Evolutionary conservation across 2,797 vertebrate species (phyloP), one percentile per base, ranked within the genome.

Genomic region (Toxotes lorentzi): DNA sequence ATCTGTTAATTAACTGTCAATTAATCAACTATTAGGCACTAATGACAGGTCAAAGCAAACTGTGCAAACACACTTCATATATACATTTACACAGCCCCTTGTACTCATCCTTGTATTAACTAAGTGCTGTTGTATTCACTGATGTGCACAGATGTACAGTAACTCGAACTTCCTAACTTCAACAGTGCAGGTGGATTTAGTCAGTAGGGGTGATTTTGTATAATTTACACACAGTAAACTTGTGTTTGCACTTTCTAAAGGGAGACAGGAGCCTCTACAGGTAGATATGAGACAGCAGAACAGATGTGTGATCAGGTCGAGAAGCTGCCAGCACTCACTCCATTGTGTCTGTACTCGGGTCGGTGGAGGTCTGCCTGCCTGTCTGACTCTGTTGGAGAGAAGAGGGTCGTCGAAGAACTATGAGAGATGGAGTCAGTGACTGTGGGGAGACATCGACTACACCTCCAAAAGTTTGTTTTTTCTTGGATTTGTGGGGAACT

Each of bases 361-460:
- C 62, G 90, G 79, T 85, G 85, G 91, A 92, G 88, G 91, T 91
- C 94, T 90, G 93, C 87, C 94, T 93, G 92, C 86, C 88, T 92
- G 90, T 80, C 81, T 94, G 93, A 90, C 71, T 94, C 94, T 94
- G 95, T 83, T 89, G 94, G 91, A 93, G 91, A 94, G 91, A 94
- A 93, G 92, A 94, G 81, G 86, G 88, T 89, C 54, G 76, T 92
- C 27, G 73, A 81, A 75, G 91, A 78, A 77, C 89, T 89, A 75
- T 84, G 89, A 91, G 87, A 89, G 53, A 81, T 59, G 88, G 58
- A 82, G 78, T 83, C 79, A 79, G 53, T 48, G 69, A 71, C 64
- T 60, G 67, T 64, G 73, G 70, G 79, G 62, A 70, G 24, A 83
- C 71, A 59, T 60, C 78, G 81, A 81, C 73, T 58, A 65, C 81